Percentiles rank a stretch among this genome's conserved stretches.
Evolutionary conservation across 2,888 invertebrate species (phyloP).

Genomic region (Volucella inanis): DNA sequence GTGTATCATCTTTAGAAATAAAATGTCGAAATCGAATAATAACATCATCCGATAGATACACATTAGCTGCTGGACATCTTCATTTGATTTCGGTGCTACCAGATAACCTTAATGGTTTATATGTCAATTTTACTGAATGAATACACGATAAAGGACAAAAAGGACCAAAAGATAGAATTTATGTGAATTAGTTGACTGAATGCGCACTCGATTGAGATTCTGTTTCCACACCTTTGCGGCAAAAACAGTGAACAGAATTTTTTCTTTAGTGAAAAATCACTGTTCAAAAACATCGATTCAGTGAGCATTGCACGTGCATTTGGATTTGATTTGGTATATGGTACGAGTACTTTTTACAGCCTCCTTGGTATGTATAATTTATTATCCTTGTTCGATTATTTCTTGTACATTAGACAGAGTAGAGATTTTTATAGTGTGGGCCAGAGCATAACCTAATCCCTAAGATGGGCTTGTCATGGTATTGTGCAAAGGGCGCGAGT

Average conservation of each 20-base stretch:
- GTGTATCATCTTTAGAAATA: conserved; percentile 38
- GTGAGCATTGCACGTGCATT: conserved; percentile 64
- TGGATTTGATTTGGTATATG: conserved; percentile 23
- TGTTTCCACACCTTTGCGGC: conserved; percentile 69
- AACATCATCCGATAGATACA: conserved; percentile 16
- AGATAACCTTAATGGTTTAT: conserved; percentile 56
- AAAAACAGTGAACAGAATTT: conserved; percentile 47
- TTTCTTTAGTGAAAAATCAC: not conserved
- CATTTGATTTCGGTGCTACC: conserved; percentile 46
- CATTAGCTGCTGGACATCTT: conserved; percentile 36
- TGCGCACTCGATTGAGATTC: conserved; percentile 42
- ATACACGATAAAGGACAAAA: conserved; percentile 6
- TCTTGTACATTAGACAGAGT: conserved; percentile 63
- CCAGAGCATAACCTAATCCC: conserved; percentile 45
- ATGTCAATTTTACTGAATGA: conserved; percentile 55
- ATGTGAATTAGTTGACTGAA: conserved; percentile 53
- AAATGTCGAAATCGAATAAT: conserved; percentile 9
- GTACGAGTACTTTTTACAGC: not conserved
- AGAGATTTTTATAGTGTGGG: conserved; percentile 66
- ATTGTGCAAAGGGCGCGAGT: conserved; percentile 74
- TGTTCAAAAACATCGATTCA: conserved; percentile 38
- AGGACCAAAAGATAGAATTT: conserved; percentile 36
- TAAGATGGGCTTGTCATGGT: conserved; percentile 15
- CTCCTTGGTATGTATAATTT: conserved; percentile 62
- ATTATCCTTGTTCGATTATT: conserved; percentile 72